Conservation (phyloP, 1,140 invertebrate genomes). For the Colletes gigas region DNA sequence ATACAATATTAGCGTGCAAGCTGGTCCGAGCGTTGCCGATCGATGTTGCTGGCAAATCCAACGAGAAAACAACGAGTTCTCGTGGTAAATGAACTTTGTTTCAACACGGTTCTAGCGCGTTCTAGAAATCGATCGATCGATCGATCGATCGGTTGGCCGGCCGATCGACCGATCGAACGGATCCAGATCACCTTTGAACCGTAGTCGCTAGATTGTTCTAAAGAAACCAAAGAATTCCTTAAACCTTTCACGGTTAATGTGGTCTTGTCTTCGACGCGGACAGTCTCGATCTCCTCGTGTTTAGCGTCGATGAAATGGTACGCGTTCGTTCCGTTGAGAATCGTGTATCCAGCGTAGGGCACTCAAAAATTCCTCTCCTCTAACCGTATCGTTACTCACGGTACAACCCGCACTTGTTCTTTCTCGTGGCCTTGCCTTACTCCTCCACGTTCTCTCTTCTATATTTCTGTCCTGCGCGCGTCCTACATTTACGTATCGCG, state of each 20-base stretch:
- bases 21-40: no score
- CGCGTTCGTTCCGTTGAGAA: background rate
- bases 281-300: background rate
- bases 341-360: background rate
- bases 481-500: background rate
- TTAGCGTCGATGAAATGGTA: background rate
- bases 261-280: background rate
- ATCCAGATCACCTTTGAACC: background rate
- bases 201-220: background rate
- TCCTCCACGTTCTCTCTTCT: conserved; percentile 16
- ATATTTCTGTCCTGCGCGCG: background rate
- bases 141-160: background rate
- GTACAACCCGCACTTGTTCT: background rate
- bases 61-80: background rate
- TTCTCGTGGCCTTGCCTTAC: conserved; percentile 7
- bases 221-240: background rate
- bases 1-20: background rate
- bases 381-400: background rate
- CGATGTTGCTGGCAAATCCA: background rate
- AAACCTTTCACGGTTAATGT: background rate
- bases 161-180: background rate
- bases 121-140: background rate
- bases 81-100: background rate
- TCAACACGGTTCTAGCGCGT: background rate
- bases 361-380: background rate